A percentile compares a stretch with the other conserved stretches of the same genome.
These are phyloP conservation scores for Hydrotaea diabolus DNA, from an alignment of 2,888 invertebrate species.

Conservation along the genomic window DNA sequence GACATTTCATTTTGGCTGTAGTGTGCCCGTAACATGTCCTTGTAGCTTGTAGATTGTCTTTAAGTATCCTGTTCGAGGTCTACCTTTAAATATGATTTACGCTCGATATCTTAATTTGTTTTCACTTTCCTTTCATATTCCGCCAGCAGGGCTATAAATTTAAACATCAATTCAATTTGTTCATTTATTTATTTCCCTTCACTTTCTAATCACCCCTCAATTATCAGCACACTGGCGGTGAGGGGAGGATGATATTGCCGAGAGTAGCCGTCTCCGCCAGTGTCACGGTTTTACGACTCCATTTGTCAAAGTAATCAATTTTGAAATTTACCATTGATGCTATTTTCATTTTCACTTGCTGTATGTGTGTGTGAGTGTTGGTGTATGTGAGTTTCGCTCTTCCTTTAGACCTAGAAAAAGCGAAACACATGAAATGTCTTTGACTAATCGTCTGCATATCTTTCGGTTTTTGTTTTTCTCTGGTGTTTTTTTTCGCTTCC, in stretches of 20 bases:
- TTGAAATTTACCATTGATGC: not conserved
- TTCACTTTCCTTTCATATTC: not conserved
- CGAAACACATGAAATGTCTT: slow-evolving; percentile 14
- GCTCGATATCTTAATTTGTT: not conserved
- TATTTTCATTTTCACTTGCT: not conserved
- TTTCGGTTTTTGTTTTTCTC: not conserved
- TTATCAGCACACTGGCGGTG: not conserved
- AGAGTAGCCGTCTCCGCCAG: not conserved
- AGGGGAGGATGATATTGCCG: not conserved
- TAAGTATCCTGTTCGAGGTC: too few species aligned
- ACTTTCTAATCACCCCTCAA: slow-evolving; percentile 7
- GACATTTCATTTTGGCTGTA: too few species aligned
- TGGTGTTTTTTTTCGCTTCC: not conserved
- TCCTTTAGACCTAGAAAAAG: not conserved
- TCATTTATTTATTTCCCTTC: not conserved
- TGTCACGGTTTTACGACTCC: not conserved
- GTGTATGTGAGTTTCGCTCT: too few species aligned
- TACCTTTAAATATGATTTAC: not conserved
- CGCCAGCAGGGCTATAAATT: not conserved
- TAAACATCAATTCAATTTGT: not conserved
- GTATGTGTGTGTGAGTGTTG: too few species aligned
- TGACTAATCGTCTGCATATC: slow-evolving; percentile 25
- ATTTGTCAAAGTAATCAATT: slow-evolving; percentile 29
- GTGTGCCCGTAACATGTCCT: too few species aligned
- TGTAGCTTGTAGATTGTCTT: too few species aligned